These are phyloP conservation scores for Petrophora chlorosata DNA, from an alignment of 2,888 invertebrate species.

Conservation along the genomic window DNA sequence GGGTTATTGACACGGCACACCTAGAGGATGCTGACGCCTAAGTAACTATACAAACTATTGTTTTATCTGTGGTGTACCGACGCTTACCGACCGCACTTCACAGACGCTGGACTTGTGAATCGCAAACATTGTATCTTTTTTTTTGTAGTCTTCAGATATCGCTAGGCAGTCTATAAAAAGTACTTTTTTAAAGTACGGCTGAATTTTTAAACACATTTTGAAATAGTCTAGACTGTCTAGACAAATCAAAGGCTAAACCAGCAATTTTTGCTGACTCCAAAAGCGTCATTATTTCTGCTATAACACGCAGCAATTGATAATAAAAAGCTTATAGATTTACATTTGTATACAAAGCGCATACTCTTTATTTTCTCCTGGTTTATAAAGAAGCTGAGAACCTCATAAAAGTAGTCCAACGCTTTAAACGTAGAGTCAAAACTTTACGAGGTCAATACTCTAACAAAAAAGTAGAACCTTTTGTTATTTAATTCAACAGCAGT, in stretches of 20 bases:
- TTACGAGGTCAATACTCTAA: slow-evolving; percentile 25
- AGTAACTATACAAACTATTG: slow-evolving; percentile 14
- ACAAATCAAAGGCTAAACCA: too few species aligned
- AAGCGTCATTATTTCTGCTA: too few species aligned
- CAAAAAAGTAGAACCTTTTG: slow-evolving; percentile 20
- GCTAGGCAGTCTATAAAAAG: too few species aligned
- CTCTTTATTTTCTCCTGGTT: background rate
- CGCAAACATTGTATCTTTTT: too few species aligned
- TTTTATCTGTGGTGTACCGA: background rate
- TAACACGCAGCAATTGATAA: background rate
- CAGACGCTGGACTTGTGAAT: background rate
- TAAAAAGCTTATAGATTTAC: background rate
- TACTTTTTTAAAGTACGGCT: too few species aligned
- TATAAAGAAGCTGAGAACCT: slow-evolving; percentile 1
- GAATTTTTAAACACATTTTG: too few species aligned
- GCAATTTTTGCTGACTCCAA: too few species aligned
- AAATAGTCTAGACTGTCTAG: too few species aligned
- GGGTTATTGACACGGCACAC: slow-evolving; percentile 66
- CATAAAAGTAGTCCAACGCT: slow-evolving; percentile 1
- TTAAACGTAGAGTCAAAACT: slow-evolving; percentile 10
- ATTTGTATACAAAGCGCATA: background rate
- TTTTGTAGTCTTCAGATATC: too few species aligned
- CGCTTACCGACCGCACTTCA: background rate
- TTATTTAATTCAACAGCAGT: slow-evolving; percentile 25
- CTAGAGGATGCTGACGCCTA: slow-evolving; percentile 67